phyloP scores from a whole-genome alignment of 2,113 vertebrate genomes.

The Phalacrocorax carbo region DNA sequence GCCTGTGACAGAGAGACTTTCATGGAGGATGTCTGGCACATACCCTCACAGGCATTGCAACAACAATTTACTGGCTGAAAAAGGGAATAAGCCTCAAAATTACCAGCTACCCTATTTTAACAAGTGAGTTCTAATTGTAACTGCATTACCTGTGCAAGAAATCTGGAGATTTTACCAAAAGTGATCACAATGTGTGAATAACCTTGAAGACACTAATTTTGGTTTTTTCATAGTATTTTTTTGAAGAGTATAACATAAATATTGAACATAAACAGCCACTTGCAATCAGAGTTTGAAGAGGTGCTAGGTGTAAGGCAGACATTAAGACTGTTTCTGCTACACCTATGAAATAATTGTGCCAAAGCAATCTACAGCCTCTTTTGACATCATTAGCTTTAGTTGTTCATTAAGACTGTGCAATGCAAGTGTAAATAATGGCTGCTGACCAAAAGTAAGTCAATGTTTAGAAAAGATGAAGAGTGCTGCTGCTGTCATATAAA shows the following conservation, averaged over 20 bases:
- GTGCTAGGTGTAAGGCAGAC: slow-evolving; percentile 52
- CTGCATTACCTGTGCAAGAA: neutral
- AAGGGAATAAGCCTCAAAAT: neutral
- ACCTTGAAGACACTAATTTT: neutral
- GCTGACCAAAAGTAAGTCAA: neutral
- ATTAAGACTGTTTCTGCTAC: slow-evolving; percentile 5
- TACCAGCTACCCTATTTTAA: neutral
- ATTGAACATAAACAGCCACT: slow-evolving; percentile 59
- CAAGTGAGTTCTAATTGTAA: neutral
- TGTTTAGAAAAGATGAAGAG: slow-evolving; percentile 10
- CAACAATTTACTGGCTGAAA: neutral
- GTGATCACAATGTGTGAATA: neutral
- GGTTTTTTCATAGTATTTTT: slow-evolving; percentile 14
- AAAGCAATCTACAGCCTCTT: slow-evolving; percentile 36
- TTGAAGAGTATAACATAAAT: slow-evolving; percentile 61
- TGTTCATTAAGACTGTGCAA: neutral
- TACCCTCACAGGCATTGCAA: neutral
- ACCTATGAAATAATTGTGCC: slow-evolving; percentile 1
- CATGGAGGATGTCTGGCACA: neutral
- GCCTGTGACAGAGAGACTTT: neutral
- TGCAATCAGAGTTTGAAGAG: slow-evolving; percentile 74
- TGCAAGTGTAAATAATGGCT: slow-evolving; percentile 20
- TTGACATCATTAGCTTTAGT: neutral
- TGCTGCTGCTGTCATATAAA: neutral
- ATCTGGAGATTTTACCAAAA: neutral